Evolutionary conservation across 2,888 invertebrate genomes (phyloP), one percentile per base, ranked within the genome.

Genomic region (Euphydryas editha): DNA sequence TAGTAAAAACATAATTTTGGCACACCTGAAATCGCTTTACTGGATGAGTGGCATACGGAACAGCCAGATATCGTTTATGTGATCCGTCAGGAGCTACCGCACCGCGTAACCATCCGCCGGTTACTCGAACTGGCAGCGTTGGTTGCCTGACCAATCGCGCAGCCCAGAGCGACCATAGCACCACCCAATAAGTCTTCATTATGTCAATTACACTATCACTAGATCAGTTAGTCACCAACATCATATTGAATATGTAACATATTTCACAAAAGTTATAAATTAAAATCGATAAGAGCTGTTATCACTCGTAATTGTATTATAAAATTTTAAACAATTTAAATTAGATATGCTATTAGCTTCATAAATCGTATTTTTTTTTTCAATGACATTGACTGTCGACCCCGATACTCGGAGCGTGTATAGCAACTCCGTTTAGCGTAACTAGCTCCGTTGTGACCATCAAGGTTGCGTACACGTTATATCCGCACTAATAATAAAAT

Each of bases 131-230:
- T 54, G 77, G 73, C 20, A 62, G 49, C 42, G 87, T 85, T 47
- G 83, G 87, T 76, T 88, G 89, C 15, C 80, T 83, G 65, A 86
- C 82, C 71, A 88, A 63, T 46, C 87, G 79, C 0, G 81, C 83
- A 10, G 84, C 84, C 87, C 90, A 87, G 56, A 91, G 76, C 55
- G 90, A 83, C 88, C 88, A 87, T 65, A 92, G 72, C 69, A 90
- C 81, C 69, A 86, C 7, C 90, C 88, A 90, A 67, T 86, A 86
- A 3, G 66, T 60, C 56, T 70, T 65, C 71, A 74, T 71, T 51
- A 36, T 39, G 15, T 15, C 39, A 15, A 11, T 11, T n/a, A 7
- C 13, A 39, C 39, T 39, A 8, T 39, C 39, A 39, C 13, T 15
- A 39, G 0, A 37, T 37, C 8, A 39, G 39, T 13, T 11, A n/a